Evolutionary conservation across 2,113 vertebrate species (phyloP), one percentile per base, ranked within the genome.

Genomic region (Macroglossus sobrinus): DNA sequence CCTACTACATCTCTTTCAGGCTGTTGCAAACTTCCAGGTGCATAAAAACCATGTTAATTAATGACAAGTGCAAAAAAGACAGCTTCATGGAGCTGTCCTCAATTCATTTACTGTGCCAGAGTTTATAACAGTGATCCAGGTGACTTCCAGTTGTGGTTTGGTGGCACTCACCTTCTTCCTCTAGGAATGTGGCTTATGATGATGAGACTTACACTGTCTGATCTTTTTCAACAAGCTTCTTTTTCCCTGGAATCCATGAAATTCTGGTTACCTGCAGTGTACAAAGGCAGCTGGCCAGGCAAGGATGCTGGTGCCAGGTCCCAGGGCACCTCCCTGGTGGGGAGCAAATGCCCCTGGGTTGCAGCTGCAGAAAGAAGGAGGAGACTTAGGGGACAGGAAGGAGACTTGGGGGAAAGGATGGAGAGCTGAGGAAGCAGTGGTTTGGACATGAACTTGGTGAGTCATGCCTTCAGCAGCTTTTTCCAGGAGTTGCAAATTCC

Each of bases 401-500:
- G 43, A 43, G 43, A 43, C 43, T 43, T 6, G 1, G 1, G 79
- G 64, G 13, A 12, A 4, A 0, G 91, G 35, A 22, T 26, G 69
- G 43, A 4, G 30, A 11, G 64, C 57, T 35, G 28, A 71, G 89
- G 93, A 95, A 21, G 53, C 95, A 22, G 55, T 16, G 68, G 66
- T 61, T 74, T 92, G 74, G 89, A 68, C 68, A 9, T 19, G 4
- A 9, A 22, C 55, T 68, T 2, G 0, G 55, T 93, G 95, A 97
- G 88, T 97, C 97, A 97, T 92, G 59, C 66, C 59, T 68, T 1
- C 4, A 35, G 64, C 80, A 87, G 85, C 61, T 47, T 97, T 84
- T 95, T 28, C 90, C 74, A 72, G 53, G 82, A 95, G 68, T 72
- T 94, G 93, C 91, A 94, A 57, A 94, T 96, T 93, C 93, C 92